phyloP scores from a whole-genome alignment of 35 echinoderm and acorn worm genomes.

The Ophioderma brevispina region DNA sequence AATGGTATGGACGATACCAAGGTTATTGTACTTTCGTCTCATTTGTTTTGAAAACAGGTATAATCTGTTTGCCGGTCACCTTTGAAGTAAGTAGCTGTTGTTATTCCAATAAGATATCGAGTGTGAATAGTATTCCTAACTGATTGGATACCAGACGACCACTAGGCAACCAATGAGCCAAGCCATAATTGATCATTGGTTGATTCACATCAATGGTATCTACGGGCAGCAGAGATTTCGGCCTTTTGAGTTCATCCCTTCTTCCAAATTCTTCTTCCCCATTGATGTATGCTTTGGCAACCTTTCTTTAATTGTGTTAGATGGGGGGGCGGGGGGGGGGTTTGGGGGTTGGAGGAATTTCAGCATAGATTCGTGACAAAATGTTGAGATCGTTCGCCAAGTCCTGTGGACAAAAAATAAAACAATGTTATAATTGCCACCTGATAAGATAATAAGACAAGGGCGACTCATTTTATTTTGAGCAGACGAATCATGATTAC shows the following conservation, averaged over 20 bases:
- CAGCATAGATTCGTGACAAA: constrained; percentile 20
- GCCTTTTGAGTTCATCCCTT: constrained; percentile 55
- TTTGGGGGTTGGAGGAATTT: constrained; percentile 14
- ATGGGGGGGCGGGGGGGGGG: background rate
- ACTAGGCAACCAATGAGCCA: constrained; percentile 92
- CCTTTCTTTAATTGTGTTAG: background rate
- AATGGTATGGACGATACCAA: too few relatives aligned
- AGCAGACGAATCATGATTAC: too few relatives aligned
- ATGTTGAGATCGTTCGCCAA: background rate
- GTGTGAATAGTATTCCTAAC: too few relatives aligned
- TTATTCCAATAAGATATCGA: too few relatives aligned
- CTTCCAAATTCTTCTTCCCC: background rate
- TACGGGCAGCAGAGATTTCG: constrained; percentile 59
- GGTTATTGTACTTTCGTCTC: too few relatives aligned
- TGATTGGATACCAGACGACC: constrained; percentile 89
- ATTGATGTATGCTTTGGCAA: background rate
- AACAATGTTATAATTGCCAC: too few relatives aligned
- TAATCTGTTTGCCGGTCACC: too few relatives aligned
- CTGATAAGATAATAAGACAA: background rate
- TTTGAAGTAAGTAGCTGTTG: too few relatives aligned
- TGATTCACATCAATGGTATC: constrained; percentile 83
- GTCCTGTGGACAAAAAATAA: too few relatives aligned
- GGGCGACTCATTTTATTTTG: background rate
- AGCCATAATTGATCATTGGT: constrained; percentile 97
- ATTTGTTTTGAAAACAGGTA: too few relatives aligned